Evolutionary conservation across 2,797 vertebrate genomes (phyloP).

Genomic region (Fistularia tabacaria): DNA sequence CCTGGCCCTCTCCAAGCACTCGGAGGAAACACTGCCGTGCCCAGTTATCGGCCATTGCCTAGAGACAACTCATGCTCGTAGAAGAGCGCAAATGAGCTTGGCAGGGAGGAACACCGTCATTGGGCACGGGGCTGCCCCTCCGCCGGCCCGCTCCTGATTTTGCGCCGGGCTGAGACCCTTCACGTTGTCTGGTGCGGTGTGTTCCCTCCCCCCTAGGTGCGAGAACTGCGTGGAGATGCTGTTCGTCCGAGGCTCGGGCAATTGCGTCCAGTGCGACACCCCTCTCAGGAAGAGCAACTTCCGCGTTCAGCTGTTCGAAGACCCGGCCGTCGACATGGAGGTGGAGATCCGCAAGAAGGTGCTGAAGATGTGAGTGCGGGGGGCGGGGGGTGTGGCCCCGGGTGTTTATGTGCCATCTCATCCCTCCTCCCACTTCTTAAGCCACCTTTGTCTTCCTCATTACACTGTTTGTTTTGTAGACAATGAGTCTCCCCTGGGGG

Average conservation of each 20-base stretch:
- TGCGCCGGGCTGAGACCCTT: too few relatives aligned
- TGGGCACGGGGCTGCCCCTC: neutral
- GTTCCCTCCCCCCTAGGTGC: constrained; percentile 71
- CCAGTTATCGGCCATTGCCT: constrained; percentile 52
- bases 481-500: constrained; percentile 65
- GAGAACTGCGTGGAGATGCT: constrained; percentile 98
- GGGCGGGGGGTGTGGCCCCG: constrained; percentile 15
- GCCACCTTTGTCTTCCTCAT: constrained; percentile 76
- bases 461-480: constrained; percentile 80
- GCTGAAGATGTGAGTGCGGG: constrained; percentile 86
- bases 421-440: constrained; percentile 71
- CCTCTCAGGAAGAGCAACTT: constrained; percentile 95
- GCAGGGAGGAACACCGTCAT: too few relatives aligned
- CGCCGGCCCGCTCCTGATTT: neutral
- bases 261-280: constrained; percentile 92
- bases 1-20: constrained; percentile 56
- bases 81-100: constrained; percentile 32
- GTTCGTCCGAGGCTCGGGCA: constrained; percentile 92
- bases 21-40: constrained; percentile 53
- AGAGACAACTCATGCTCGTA: constrained; percentile 34
- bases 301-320: constrained; percentile 95
- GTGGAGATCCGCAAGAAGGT: constrained; percentile 98
- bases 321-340: constrained; percentile 94
- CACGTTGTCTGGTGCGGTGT: too few relatives aligned
- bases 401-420: constrained; percentile 65